Base-by-base conservation (phyloP, 1,140 invertebrate species). In the Dryas iulia region DNA sequence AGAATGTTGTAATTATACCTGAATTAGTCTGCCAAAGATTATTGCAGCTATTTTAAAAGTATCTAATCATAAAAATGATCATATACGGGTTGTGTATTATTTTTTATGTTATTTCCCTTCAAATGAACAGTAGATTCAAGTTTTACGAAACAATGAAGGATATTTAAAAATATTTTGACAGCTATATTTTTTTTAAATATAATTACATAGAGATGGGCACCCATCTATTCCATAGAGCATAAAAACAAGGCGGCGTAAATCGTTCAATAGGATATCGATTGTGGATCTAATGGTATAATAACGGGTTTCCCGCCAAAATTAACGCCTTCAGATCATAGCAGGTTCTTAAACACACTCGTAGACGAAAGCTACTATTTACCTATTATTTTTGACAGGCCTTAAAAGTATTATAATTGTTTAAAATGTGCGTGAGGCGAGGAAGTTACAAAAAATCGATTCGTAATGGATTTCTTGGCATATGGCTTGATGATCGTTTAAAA, bases 331-430 rank as follows among this genome's bases (percentile, higher is more conserved):
- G 71, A 72, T 77, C 76, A 66, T 66, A 71, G 76, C 78, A 79
- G 77, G 79, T 81, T 80, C 82, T 76, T 82, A 71, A 79, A 78
- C 79, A 77, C 73, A 76, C 71, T 75, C 76, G 74, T 72, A 71
- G 74, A 63, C 69, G 61, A 82, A 82, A 78, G 77, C 87, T 89
- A 86, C 87, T 88, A 91, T 91, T 91, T 89, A 91, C 81, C 83
- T 85, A 91, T 91, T 91, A 91, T 73, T 65, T 91, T 78, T 91
- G 89, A 91, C 89, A 87, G 87, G 72, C 81, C 80, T 87, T 85
- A 87, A 78, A 79, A 82, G 78, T 77, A 74, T 72, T 84, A 79
- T 90, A 86, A 90, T 90, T 90, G 88, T 84, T 82, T 79, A 75
- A 77, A 78, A 79, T 76, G 76, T 82, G 78, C 81, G 82, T 77